Evolutionary conservation across 2,888 invertebrate genomes (phyloP).

Genomic region (Acrocera orbiculus): DNA sequence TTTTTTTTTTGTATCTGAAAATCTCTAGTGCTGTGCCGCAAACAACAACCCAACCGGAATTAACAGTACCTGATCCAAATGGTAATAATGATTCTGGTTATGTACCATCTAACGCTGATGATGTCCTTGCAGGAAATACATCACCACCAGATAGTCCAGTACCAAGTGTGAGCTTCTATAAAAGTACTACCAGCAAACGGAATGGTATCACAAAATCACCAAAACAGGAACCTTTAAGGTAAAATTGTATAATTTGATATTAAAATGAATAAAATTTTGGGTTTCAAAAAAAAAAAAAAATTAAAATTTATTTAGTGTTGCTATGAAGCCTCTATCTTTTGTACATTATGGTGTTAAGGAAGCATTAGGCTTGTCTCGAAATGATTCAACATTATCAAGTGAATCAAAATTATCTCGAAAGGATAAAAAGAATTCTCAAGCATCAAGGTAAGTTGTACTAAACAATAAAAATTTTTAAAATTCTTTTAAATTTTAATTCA

Average conservation of each 20-base stretch:
- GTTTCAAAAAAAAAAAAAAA: too few species aligned
- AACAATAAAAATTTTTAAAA: too few species aligned
- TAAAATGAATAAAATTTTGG: too few species aligned
- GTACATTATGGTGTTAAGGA: slow-evolving; percentile 31
- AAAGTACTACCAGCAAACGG: slow-evolving; percentile 25
- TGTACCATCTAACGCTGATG: slow-evolving; percentile 44
- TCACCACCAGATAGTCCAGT: slow-evolving; percentile 37
- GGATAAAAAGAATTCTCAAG: slow-evolving; percentile 33
- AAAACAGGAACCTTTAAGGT: slow-evolving; percentile 30
- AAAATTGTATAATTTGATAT: slow-evolving; percentile 3
- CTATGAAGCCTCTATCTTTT: slow-evolving; percentile 43
- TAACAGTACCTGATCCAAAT: slow-evolving; percentile 47
- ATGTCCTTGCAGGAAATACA: slow-evolving; percentile 39
- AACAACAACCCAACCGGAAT: slow-evolving; percentile 35
- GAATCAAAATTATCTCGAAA: slow-evolving; percentile 32
- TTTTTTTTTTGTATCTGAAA: background rate
- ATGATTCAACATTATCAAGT: slow-evolving; percentile 41
- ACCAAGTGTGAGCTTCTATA: slow-evolving; percentile 26
- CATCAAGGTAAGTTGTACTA: slow-evolving; percentile 30
- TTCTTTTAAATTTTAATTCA: too few species aligned
- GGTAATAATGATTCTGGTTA: slow-evolving; percentile 76
- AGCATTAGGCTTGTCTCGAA: slow-evolving; percentile 31
- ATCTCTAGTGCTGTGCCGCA: slow-evolving; percentile 37
- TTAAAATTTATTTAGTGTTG: slow-evolving; percentile 35
- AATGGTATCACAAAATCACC: slow-evolving; percentile 25